These are phyloP conservation scores for Prionace glauca DNA, from an alignment of 2,797 vertebrate species.

Conservation along the genomic window DNA sequence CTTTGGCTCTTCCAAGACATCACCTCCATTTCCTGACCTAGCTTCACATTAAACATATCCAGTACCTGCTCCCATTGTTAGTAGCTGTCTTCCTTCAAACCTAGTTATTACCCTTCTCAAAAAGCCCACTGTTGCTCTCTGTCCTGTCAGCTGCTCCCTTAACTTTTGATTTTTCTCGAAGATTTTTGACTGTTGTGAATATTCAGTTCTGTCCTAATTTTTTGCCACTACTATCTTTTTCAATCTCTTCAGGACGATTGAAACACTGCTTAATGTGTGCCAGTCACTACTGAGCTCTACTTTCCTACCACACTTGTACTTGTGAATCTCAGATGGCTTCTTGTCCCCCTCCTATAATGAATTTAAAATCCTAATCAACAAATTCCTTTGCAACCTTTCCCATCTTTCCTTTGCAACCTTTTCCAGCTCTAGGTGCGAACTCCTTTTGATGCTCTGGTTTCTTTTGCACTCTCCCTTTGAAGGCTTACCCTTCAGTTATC, in stretches of 20 bases:
- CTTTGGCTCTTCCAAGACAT: neutral
- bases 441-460: neutral
- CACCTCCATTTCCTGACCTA: neutral
- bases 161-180: neutral
- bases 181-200: neutral
- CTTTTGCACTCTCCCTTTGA: neutral
- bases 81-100: neutral
- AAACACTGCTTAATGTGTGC: neutral
- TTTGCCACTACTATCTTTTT: neutral
- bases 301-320: neutral
- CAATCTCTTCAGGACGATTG: neutral
- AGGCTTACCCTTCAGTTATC: neutral
- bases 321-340: neutral
- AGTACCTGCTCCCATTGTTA: neutral
- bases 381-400: neutral
- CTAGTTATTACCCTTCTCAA: neutral
- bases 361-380: neutral
- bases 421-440: neutral
- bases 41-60: neutral
- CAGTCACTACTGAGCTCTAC: neutral
- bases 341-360: neutral
- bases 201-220: neutral
- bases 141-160: neutral
- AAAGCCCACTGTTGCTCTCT: neutral
- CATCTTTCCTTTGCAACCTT: neutral